A percentile compares a stretch with the other conserved stretches of the same genome.
Evolutionary conservation across 1,140 invertebrate species (phyloP).

Genomic region (Hyposmocoma kahamanoa): DNA sequence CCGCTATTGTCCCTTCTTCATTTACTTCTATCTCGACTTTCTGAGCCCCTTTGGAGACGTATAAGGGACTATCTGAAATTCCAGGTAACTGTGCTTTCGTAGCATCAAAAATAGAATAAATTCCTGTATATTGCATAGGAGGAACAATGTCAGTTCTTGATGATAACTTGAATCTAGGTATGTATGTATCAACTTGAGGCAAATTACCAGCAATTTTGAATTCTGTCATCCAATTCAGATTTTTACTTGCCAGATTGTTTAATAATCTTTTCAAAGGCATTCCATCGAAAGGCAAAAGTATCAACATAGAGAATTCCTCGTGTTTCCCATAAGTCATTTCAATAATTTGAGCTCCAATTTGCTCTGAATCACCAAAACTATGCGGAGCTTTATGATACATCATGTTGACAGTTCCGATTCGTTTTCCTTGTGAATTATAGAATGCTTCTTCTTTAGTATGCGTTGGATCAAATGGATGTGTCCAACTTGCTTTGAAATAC

Average conservation of each 20-base stretch:
- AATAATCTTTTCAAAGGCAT: slow-evolving; percentile 51
- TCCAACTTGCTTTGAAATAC: slow-evolving; percentile 86
- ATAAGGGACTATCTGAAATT: slow-evolving; percentile 74
- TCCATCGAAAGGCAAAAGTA: slow-evolving; percentile 77
- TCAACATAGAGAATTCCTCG: slow-evolving; percentile 77
- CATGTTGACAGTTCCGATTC: slow-evolving; percentile 70
- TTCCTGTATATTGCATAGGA: slow-evolving; percentile 76
- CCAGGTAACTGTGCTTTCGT: slow-evolving; percentile 77
- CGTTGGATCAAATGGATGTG: slow-evolving; percentile 76
- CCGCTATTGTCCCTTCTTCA: slow-evolving; percentile 82
- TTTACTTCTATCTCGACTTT: slow-evolving; percentile 83
- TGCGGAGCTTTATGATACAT: slow-evolving; percentile 71
- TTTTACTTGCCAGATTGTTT: slow-evolving; percentile 63
- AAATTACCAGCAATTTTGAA: slow-evolving; percentile 51
- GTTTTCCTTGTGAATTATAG: slow-evolving; percentile 65
- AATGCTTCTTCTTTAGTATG: slow-evolving; percentile 72
- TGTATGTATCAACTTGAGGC: slow-evolving; percentile 75
- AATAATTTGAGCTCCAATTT: slow-evolving; percentile 75
- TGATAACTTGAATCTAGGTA: slow-evolving; percentile 78
- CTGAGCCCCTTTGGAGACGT: slow-evolving; percentile 76
- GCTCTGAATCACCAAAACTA: slow-evolving; percentile 43
- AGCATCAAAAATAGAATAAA: slow-evolving; percentile 77
- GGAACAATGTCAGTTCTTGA: slow-evolving; percentile 74
- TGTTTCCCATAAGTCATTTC: slow-evolving; percentile 81
- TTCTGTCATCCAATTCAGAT: slow-evolving; percentile 69